A percentile compares a stretch with the other conserved stretches of the same genome.
Evolutionary conservation across 2,113 vertebrate species (phyloP).

Genomic region (Gasterosteus nipponicus): DNA sequence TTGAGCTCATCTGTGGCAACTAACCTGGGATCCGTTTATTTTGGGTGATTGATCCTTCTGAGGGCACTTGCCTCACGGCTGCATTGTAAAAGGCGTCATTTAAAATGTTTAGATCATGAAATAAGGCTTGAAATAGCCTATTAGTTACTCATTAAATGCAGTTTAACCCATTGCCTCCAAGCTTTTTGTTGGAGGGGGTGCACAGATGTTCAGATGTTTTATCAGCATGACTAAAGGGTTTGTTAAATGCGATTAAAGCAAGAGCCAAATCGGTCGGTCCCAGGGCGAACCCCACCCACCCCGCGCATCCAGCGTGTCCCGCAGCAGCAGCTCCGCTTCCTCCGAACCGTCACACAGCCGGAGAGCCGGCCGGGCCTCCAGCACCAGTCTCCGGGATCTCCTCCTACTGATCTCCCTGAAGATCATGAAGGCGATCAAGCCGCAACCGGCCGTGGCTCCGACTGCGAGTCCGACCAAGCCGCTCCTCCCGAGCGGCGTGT

Average conservation of each 20-base stretch:
- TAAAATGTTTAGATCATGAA: too few relatives aligned
- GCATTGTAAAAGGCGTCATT: neutral
- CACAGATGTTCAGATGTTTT: too few relatives aligned
- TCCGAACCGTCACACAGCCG: neutral
- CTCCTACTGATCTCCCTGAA: slow-evolving; percentile 67
- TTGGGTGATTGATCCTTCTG: too few relatives aligned
- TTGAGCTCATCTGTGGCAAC: neutral
- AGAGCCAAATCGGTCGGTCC: too few relatives aligned
- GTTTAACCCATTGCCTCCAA: too few relatives aligned
- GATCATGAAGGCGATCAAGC: slow-evolving; percentile 72
- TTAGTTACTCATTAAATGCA: too few relatives aligned
- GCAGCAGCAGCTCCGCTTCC: slow-evolving; percentile 20
- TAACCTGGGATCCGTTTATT: neutral
- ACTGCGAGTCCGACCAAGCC: slow-evolving; percentile 71
- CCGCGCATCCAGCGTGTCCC: slow-evolving; percentile 36
- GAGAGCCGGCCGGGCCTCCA: neutral
- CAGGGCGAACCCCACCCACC: slow-evolving; percentile 62
- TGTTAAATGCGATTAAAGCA: too few relatives aligned
- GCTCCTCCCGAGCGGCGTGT: slow-evolving; percentile 61
- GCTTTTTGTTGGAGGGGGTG: too few relatives aligned
- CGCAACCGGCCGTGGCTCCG: slow-evolving; percentile 73
- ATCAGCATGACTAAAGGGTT: too few relatives aligned
- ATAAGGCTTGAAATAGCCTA: too few relatives aligned
- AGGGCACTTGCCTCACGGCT: neutral
- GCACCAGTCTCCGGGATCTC: slow-evolving; percentile 25